Evolutionary conservation across 1,140 invertebrate genomes (phyloP).

Genomic region (Oncopeltus fasciatus): DNA sequence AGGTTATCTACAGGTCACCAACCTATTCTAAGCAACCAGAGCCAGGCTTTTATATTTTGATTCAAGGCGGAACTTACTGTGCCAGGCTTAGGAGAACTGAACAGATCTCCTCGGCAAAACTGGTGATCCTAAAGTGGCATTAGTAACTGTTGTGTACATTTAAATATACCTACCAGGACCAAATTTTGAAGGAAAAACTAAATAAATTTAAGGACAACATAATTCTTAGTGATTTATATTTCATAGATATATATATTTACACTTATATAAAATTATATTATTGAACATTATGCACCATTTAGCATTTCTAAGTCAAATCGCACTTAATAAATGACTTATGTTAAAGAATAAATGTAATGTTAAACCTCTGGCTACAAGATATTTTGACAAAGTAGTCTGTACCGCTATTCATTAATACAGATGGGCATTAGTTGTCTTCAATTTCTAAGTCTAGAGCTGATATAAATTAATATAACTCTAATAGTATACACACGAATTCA

Average conservation of each 20-base stretch:
- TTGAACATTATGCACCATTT: slow-evolving; percentile 7
- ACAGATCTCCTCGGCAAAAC: too few species aligned
- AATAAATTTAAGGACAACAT: too few species aligned
- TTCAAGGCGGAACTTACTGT: too few species aligned
- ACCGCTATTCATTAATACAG: background rate
- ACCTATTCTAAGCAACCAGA: too few species aligned
- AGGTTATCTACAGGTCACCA: too few species aligned
- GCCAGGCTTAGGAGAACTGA: too few species aligned
- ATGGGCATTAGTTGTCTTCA: slow-evolving; percentile 5
- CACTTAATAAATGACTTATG: slow-evolving; percentile 2
- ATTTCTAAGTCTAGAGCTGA: slow-evolving; percentile 1
- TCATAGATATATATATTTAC: slow-evolving; percentile 9
- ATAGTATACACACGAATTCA: slow-evolving; percentile 18
- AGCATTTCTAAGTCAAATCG: slow-evolving; percentile 7
- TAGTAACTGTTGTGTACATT: too few species aligned
- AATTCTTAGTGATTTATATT: slow-evolving; percentile 1
- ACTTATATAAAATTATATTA: slow-evolving; percentile 10
- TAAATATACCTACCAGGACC: too few species aligned
- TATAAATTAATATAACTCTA: slow-evolving; percentile 1
- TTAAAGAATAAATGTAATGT: background rate
- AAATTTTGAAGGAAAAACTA: too few species aligned
- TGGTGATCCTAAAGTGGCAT: too few species aligned
- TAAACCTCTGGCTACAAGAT: slow-evolving; percentile 1
- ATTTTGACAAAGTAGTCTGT: background rate
- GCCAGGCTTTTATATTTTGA: too few species aligned